Evolutionary conservation across 2,888 invertebrate species (phyloP), one percentile per base, ranked within the genome.

Genomic region (Rhingia rostrata): DNA sequence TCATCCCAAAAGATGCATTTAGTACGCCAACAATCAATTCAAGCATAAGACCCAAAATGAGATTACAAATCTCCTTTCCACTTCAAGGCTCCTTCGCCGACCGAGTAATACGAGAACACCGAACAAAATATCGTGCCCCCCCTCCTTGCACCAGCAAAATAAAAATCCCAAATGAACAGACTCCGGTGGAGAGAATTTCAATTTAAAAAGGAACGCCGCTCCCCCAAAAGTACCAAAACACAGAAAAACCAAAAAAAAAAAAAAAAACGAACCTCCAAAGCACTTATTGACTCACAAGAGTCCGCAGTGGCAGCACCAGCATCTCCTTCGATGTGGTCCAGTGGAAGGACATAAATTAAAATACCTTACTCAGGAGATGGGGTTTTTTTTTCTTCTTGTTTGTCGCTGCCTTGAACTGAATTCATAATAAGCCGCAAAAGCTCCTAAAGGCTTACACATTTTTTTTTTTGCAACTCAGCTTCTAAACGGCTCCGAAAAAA

Each of bases 301-400:
- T 4, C n/a, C 37, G 43, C 30, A n/a, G 35, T 43, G n/a, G 33
- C 35, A 14, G 10, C 73, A 32, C 35, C 49, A 56, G 14, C 66
- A 66, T 45, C 58, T 64, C 37, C 56, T 61, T 43, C 70, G 49
- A 79, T 74, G 80, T 70, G 75, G 74, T 75, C 80, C 80, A 63
- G 10, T 75, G 53, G 49, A 80, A 84, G 84, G 84, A 84, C 84
- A 84, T 84, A 84, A 84, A 84, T 84, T 84, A 84, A 84, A 84
- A 84, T 84, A 74, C 69, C 64, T 72, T 49, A 56, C 47, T 70
- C 22, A 30, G 66, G 51, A 60, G 58, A 22, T 22, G 22, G 22
- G 22, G 22, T 1, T 22, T 22, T 22, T 22, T 22, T 22, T 22
- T 22, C 22, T 22, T 2, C 22, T 22, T 22, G 22, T 43, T 53